Percentiles rank a stretch among this genome's conserved stretches.
Conservation (phyloP, 2,113 vertebrate genomes). For the Todiramphus chloris region DNA sequence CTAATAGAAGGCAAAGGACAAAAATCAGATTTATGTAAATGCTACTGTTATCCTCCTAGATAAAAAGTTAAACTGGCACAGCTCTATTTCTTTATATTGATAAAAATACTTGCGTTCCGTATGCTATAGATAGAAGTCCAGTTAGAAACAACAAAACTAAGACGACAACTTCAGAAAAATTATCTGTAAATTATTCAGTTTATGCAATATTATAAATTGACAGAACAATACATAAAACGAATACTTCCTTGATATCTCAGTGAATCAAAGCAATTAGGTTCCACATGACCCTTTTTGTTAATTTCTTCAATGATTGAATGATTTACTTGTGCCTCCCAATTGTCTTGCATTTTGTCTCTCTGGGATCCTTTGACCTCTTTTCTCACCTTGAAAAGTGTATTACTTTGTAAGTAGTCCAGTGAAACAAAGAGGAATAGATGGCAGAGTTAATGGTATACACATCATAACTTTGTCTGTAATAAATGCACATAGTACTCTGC, state of each 20-base stretch:
- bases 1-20: constrained; percentile 49
- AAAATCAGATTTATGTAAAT: constrained; percentile 74
- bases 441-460: background rate
- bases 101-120: background rate
- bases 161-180: background rate
- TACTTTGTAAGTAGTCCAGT: background rate
- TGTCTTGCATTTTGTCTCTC: background rate
- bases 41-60: background rate
- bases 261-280: background rate
- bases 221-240: background rate
- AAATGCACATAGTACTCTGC: background rate
- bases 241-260: background rate
- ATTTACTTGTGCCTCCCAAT: background rate
- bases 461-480: background rate
- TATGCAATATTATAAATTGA: background rate
- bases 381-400: background rate
- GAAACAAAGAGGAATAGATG: background rate
- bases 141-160: background rate
- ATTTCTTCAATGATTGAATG: background rate
- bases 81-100: background rate
- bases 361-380: background rate
- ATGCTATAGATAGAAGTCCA: background rate
- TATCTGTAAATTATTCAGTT: background rate
- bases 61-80: constrained; percentile 11
- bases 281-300: background rate